Base-by-base conservation (phyloP, 2,888 invertebrate genomes). In the Agapostemon virescens region DNA sequence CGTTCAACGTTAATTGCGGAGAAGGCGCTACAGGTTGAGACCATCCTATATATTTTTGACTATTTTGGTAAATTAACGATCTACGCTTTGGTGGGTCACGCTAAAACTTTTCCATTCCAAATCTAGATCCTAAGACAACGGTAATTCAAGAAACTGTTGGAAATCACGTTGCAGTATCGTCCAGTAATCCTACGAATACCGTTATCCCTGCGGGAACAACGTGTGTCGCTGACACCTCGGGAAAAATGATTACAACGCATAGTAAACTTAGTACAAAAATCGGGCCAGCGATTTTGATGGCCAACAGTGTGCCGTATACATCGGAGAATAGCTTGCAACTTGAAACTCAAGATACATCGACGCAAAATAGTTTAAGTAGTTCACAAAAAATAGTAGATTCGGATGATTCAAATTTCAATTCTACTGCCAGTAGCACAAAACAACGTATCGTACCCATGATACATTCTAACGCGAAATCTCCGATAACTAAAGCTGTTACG, bases 181-280 rank as follows among this genome's bases (percentile, higher is more conserved):
- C 78, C 58, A 75, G 69, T 64, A 83, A 81, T n/a, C 58, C 69
- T 64, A 33, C 63, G 30, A 81, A 72, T 64, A 64, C 74, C 38
- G 70, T 74, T 63, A 73, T 78, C n/a, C 71, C 85, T 3, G 33
- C 72, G n/a, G 80, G 67, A 61, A 71, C 68, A 38, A 76, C 73
- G 26, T 78, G 73, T 69, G 67, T 69, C 42, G 45, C 75, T 23
- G 87, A 85, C 73, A 67, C 63, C 64, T 82, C 81, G 71, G 79
- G 75, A 26, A 85, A 77, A 83, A 69, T 79, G 42, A 79, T 71
- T 42, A 63, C 84, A 13, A 61, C 70, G 9, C 85, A 82, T 30
- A 84, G 68, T 69, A 88, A 85, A 69, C 63, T 84, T 79, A 82
- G 72, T 68, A 79, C 85, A 52, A 88, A 83, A 76, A 49, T 78